Evolutionary conservation across 2,888 invertebrate genomes (phyloP).

Genomic region (Micoletzkya japonica): DNA sequence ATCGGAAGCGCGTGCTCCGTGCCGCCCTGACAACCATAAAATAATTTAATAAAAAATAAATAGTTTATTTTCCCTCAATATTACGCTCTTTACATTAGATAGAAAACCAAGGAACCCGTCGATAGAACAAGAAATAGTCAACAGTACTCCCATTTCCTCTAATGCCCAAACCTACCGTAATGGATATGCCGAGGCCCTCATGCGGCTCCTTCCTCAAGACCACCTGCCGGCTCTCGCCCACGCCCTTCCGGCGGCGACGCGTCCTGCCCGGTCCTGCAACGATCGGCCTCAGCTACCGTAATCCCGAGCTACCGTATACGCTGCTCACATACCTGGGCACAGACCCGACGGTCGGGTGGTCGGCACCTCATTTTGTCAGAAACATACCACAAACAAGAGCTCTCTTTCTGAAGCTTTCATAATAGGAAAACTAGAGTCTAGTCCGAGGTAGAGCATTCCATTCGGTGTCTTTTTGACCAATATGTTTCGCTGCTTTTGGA

Average conservation of each 20-base stretch:
- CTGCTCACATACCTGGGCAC: no score
- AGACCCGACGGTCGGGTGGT: no score
- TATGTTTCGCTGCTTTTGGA: no score
- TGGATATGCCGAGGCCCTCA: constrained; percentile 82
- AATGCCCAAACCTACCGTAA: constrained; percentile 72
- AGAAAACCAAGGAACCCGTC: not conserved
- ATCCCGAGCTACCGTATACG: no score
- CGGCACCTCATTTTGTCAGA: no score
- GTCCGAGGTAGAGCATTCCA: no score
- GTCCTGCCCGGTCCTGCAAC: constrained; percentile 54
- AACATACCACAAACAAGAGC: no score
- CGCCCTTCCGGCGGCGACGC: constrained; percentile 60
- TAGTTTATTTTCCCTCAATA: not conserved
- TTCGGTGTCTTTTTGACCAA: no score
- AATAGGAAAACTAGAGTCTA: no score
- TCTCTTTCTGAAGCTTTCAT: no score
- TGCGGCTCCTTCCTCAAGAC: constrained; percentile 76
- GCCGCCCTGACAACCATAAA: constrained; percentile 73
- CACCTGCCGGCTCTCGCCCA: constrained; percentile 69
- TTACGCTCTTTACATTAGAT: not conserved
- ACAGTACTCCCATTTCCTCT: constrained; percentile 15
- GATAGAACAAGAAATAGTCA: not conserved
- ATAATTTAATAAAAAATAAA: not conserved
- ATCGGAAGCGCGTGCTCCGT: constrained; percentile 81
- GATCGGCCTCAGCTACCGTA: no score